phyloP scores from a whole-genome alignment of 2,113 vertebrate genomes.

The Leiothrix lutea region DNA sequence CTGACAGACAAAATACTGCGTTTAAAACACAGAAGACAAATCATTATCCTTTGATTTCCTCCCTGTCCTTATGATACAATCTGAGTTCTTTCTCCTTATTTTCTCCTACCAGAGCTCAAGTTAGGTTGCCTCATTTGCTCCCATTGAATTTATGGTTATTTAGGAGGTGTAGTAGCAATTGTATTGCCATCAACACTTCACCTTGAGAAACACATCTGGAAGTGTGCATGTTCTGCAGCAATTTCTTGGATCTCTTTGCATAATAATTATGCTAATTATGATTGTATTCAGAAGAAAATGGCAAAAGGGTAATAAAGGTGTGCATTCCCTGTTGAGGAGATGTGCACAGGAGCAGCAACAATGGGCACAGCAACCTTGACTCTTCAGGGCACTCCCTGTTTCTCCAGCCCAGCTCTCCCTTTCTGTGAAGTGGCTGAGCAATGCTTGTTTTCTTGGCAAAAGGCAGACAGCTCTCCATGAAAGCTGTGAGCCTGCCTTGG shows the following conservation, averaged over 20 bases:
- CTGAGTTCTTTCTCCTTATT: background rate
- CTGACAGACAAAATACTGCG: slow-evolving; percentile 1
- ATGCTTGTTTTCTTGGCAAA: background rate
- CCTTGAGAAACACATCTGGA: background rate
- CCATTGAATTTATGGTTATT: background rate
- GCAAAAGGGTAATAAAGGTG: background rate
- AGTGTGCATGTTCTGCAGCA: background rate
- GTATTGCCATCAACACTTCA: background rate
- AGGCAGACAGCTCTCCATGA: background rate
- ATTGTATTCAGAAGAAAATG: background rate
- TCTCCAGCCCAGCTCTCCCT: background rate
- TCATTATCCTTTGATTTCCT: slow-evolving; percentile 32
- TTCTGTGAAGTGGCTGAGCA: background rate
- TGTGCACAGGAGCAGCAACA: background rate
- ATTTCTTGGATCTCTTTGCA: background rate
- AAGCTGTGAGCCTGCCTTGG: background rate
- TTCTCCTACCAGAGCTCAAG: background rate
- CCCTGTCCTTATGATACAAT: background rate
- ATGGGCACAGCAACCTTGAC: background rate
- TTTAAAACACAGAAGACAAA: slow-evolving; percentile 39
- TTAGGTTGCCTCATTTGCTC: background rate
- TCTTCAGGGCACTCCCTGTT: background rate
- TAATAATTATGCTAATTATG: background rate
- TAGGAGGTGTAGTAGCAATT: background rate
- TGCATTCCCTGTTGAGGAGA: background rate